Conservation (phyloP, 2,797 vertebrate species). For the Hemibagrus guttatus region DNA sequence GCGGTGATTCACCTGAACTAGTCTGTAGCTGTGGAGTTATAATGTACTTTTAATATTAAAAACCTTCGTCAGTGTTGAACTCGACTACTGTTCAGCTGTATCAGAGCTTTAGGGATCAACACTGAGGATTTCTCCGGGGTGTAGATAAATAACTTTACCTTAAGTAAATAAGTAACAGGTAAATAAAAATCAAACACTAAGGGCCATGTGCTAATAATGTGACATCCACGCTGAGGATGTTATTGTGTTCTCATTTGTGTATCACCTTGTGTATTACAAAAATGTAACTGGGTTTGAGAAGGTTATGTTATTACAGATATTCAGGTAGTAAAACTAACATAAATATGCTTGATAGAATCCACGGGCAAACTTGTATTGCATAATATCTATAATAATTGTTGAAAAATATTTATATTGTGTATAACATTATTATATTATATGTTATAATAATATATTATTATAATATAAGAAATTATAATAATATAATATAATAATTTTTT, state of each 20-base stretch:
- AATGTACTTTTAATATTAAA: background rate
- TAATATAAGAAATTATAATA: no score
- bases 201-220: background rate
- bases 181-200: background rate
- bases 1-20: background rate
- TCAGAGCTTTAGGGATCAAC: background rate
- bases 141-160: background rate
- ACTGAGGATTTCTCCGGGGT: background rate
- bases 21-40: background rate
- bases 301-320: background rate
- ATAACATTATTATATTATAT: no score
- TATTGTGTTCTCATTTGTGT: background rate
- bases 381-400: background rate
- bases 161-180: background rate
- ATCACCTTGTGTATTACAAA: background rate
- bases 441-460: background rate
- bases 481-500: background rate
- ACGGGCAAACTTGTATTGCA: background rate
- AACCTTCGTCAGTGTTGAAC: background rate
- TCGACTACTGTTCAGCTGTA: background rate
- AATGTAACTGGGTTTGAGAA: background rate
- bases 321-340: background rate
- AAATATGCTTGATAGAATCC: background rate
- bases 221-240: background rate
- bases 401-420: background rate